A percentile compares a stretch with the other conserved stretches of the same genome.
Conservation (phyloP, 92 coral and sea anemone genomes). For the Epizoanthus illoricatus region DNA sequence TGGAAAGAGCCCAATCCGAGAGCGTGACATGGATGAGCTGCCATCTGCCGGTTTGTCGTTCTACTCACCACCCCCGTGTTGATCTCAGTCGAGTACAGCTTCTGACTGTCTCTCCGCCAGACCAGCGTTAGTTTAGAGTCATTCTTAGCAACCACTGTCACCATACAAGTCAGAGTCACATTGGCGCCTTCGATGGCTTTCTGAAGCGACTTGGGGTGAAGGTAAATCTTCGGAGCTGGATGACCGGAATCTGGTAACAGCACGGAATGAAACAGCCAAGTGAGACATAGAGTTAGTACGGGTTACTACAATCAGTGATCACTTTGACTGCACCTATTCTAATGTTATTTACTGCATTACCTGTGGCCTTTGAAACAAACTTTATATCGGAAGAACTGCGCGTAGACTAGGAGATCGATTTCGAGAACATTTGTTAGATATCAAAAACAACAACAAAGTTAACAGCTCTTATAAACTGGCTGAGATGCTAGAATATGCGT, state of each 20-base stretch:
- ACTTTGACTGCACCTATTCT: too few species aligned
- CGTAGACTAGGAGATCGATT: too few species aligned
- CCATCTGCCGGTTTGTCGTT: background rate
- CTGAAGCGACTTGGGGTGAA: slow-evolving; percentile 50
- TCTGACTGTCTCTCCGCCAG: slow-evolving; percentile 62
- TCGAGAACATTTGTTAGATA: too few species aligned
- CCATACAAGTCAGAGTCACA: slow-evolving; percentile 66
- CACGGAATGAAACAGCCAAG: background rate
- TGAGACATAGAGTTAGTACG: background rate
- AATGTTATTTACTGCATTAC: too few species aligned
- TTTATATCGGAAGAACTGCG: too few species aligned
- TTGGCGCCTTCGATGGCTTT: slow-evolving; percentile 60
- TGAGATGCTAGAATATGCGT: too few species aligned
- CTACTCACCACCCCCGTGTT: slow-evolving; percentile 20
- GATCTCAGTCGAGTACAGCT: background rate
- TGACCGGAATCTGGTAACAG: slow-evolving; percentile 53
- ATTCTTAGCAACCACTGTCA: slow-evolving; percentile 59
- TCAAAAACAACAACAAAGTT: too few species aligned
- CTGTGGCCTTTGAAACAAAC: too few species aligned
- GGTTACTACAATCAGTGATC: too few species aligned
- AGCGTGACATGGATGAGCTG: background rate
- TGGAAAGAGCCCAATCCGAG: background rate
- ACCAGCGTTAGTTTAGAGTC: slow-evolving; percentile 49
- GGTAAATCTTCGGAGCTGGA: slow-evolving; percentile 65
- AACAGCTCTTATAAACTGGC: too few species aligned